These are phyloP conservation scores for Hyperoodon ampullatus DNA, from an alignment of 2,113 vertebrate genomes.

Conservation along the genomic window DNA sequence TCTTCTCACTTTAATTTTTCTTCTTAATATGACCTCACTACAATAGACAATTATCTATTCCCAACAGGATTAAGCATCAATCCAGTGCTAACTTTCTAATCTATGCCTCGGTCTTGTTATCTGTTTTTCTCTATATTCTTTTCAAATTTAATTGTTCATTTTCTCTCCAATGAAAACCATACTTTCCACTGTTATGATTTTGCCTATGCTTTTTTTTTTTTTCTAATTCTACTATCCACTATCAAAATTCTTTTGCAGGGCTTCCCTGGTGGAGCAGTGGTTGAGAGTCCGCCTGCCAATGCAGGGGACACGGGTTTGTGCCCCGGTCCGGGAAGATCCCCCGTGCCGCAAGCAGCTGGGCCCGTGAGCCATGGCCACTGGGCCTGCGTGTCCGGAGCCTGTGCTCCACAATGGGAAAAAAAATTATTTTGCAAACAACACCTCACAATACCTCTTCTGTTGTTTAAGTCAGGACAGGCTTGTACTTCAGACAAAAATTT, in stretches of 20 bases:
- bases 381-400: no score
- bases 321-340: no score
- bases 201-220: not conserved
- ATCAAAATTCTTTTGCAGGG: not conserved
- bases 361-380: no score
- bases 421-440: not conserved
- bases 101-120: not conserved
- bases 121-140: not conserved
- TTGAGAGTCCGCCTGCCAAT: no score
- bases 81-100: not conserved
- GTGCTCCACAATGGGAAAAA: no score
- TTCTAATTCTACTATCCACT: not conserved
- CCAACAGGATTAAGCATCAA: not conserved
- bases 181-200: not conserved
- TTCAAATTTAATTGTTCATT: constrained; percentile 3
- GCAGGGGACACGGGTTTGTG: no score
- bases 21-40: not conserved
- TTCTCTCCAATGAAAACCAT: not conserved
- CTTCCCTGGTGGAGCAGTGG: no score
- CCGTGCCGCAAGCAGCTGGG: no score
- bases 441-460: not conserved
- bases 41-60: not conserved
- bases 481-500: not conserved
- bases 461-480: not conserved
- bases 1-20: constrained; percentile 6